Evolutionary conservation across 1,140 invertebrate species (phyloP).

Genomic region (Pemphigus obesinymphae): DNA sequence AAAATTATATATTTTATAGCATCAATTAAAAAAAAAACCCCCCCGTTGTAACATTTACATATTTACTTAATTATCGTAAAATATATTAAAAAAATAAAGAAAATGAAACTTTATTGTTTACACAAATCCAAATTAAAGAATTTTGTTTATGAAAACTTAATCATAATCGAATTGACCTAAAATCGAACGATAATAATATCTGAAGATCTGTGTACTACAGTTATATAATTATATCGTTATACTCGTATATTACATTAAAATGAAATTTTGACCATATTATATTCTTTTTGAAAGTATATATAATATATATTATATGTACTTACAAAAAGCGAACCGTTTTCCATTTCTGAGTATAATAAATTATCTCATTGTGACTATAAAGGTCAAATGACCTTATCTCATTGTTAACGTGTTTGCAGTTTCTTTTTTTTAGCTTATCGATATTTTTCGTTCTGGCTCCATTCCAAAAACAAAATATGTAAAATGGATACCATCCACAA

Average conservation of each 20-base stretch:
- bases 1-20: too few species aligned
- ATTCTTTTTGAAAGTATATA: too few species aligned
- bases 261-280: not conserved
- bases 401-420: not conserved
- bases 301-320: too few species aligned
- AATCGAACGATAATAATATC: not conserved
- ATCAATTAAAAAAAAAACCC: too few species aligned
- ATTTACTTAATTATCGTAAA: too few species aligned
- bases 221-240: too few species aligned
- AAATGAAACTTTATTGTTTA: too few species aligned
- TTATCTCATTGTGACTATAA: not conserved
- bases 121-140: too few species aligned
- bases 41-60: too few species aligned
- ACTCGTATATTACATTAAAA: not conserved
- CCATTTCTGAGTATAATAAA: not conserved
- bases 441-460: not conserved
- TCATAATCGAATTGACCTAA: not conserved
- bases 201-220: too few species aligned
- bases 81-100: too few species aligned
- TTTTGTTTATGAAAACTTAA: too few species aligned
- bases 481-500: not conserved
- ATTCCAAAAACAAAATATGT: not conserved
- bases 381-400: not conserved
- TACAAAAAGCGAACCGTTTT: not conserved
- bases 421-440: constrained; percentile 7